These are phyloP conservation scores for Silurus meridionalis DNA, from an alignment of 2,113 vertebrate genomes.

Conservation along the genomic window DNA sequence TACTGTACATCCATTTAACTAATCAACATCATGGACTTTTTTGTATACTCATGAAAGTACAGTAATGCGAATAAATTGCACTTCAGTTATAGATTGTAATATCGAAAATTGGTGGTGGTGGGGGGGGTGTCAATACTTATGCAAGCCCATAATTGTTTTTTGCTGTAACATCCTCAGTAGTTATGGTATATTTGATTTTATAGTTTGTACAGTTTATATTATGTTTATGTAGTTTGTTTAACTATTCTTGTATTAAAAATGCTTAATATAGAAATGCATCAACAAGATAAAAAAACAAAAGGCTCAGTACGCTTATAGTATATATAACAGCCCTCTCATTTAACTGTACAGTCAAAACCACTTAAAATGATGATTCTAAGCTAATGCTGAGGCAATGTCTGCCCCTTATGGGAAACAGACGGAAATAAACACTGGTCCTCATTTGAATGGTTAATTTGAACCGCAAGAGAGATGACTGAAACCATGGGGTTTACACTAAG, in stretches of 20 bases:
- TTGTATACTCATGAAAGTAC: not conserved
- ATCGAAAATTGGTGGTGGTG: too few relatives aligned
- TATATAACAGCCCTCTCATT: slow-evolving; percentile 8
- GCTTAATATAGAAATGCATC: too few relatives aligned
- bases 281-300: not conserved
- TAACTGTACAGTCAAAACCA: not conserved
- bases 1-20: not conserved
- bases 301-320: not conserved
- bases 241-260: not conserved
- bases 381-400: not conserved
- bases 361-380: not conserved
- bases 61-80: not conserved
- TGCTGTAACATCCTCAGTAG: not conserved
- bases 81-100: not conserved
- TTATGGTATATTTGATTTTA: not conserved
- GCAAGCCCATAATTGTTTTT: not conserved
- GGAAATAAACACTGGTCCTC: slow-evolving; percentile 14
- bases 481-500: slow-evolving; percentile 1
- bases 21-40: not conserved
- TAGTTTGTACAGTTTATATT: not conserved
- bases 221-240: not conserved
- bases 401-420: not conserved
- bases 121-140: not conserved
- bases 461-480: slow-evolving; percentile 5
- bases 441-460: slow-evolving; percentile 35